Evolutionary conservation across 2,113 vertebrate genomes (phyloP), one percentile per base, ranked within the genome.

Genomic region (Ancistrus triradiatus): DNA sequence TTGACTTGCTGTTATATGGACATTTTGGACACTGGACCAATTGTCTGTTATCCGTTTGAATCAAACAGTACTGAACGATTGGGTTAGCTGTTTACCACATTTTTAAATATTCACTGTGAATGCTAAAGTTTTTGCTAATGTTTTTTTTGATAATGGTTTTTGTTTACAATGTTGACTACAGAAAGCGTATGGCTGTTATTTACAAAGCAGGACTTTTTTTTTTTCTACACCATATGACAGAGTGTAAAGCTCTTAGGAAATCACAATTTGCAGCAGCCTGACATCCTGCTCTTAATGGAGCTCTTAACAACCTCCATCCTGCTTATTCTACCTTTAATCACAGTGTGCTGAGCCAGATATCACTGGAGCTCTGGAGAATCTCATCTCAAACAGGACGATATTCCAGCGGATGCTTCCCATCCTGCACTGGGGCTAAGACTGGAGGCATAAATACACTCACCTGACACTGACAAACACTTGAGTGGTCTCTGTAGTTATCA

Each of bases 251-350:
- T 5, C 27, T 10, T 38, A n/a, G n/a, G n/a, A 83, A 55, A 38
- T 75, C 13, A 50, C 24, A 66, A 73, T 83, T 81, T 83, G 78
- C 66, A 75, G 56, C 57, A 33, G 6, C 56, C 35, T 57, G 44
- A 66, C 27, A 21, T 61, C 24, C 15, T 57, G 44, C 9, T 68
- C 61, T 75, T 60, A 24, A 25, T 44, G 60, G 9, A 44, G 51
- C 65, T 49, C 52, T 76, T 65, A 73, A 70, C 55, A 55, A 51
- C 25, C 48, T 40, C 56, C 24, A 11, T 59, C 40, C 61, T 59
- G 59, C 60, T 68, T 73, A 59, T 68, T 68, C 18, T 18, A 53
- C 21, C 37, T 59, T 64, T 43, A 63, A 68, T 64, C 60, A 47
- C 18, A 11, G 37, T 18, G n/a, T 5, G 2, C n/a, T 2, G 8